These are phyloP conservation scores for Eriosoma lanigerum DNA, from an alignment of 1,140 invertebrate species.

Conservation along the genomic window DNA sequence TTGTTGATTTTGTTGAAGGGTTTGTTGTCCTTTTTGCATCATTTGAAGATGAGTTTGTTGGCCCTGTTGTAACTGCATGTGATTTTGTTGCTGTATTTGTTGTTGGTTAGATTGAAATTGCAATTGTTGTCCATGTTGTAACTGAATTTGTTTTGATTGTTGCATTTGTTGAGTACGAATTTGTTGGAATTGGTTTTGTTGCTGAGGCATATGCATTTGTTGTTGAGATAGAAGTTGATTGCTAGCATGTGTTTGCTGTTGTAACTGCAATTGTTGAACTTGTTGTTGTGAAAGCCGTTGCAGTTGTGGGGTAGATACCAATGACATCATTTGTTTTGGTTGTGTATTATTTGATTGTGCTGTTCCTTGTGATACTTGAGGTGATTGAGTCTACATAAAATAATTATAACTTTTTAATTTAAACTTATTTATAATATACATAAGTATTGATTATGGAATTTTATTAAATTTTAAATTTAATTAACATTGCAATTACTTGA, in stretches of 20 bases:
- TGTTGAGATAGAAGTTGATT: conserved; percentile 40
- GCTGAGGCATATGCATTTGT: conserved; percentile 49
- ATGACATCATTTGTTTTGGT: conserved; percentile 43
- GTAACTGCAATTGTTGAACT: conserved; percentile 49
- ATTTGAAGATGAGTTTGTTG: conserved; percentile 48
- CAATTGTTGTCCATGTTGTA: conserved; percentile 52
- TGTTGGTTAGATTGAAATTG: conserved; percentile 53
- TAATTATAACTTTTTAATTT: no score
- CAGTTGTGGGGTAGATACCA: conserved; percentile 45
- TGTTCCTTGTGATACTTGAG: conserved; percentile 25
- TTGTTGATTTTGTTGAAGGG: conserved; percentile 50
- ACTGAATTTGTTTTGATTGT: conserved; percentile 54
- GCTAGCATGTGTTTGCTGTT: conserved; percentile 43
- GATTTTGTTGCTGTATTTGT: conserved; percentile 55
- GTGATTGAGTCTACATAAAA: not conserved
- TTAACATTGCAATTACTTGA: conserved; percentile 55
- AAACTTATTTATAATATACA: no score
- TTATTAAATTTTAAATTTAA: not conserved
- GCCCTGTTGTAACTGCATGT: conserved; percentile 52
- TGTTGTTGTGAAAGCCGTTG: conserved; percentile 53
- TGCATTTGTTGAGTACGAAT: conserved; percentile 50
- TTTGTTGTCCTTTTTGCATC: conserved; percentile 54
- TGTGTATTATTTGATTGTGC: conserved; percentile 58
- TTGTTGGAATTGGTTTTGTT: conserved; percentile 53
- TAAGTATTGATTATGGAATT: no score